A percentile compares a stretch with the other conserved stretches of the same genome.
phyloP scores from a whole-genome alignment of 2,888 invertebrate genomes.

The Minunthozetes semirufus region DNA sequence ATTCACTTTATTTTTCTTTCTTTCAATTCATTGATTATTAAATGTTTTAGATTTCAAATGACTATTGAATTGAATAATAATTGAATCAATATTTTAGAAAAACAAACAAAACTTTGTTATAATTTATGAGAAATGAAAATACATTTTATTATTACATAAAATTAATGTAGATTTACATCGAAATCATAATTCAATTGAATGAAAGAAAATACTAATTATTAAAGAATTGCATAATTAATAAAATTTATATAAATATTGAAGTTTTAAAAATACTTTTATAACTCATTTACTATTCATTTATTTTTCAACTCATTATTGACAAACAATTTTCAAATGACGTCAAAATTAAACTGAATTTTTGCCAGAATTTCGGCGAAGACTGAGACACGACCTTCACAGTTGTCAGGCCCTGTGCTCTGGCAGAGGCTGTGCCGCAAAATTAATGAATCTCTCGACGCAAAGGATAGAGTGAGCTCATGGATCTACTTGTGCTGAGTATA shows the following conservation, averaged over 20 bases:
- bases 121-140: not conserved
- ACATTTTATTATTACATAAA: not conserved
- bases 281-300: not conserved
- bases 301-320: not conserved
- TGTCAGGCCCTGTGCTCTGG: too few species aligned
- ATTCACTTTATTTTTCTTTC: too few species aligned
- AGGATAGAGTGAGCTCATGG: slow-evolving; percentile 1
- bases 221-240: slow-evolving; percentile 26
- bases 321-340: not conserved
- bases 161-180: slow-evolving; percentile 19
- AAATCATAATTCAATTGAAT: not conserved
- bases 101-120: slow-evolving; percentile 3
- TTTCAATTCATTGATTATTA: too few species aligned
- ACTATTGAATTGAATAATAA: too few species aligned
- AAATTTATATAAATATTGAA: slow-evolving; percentile 2
- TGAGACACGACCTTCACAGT: too few species aligned
- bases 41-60: too few species aligned
- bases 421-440: too few species aligned
- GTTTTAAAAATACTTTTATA: not conserved
- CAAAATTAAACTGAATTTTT: too few species aligned
- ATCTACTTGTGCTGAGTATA: not conserved
- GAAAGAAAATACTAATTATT: not conserved
- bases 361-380: too few species aligned
- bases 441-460: too few species aligned
- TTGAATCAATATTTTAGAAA: slow-evolving; percentile 16